Base-by-base conservation (phyloP, 64 coral and sea anemone species). In the Montipora efflorescens region DNA sequence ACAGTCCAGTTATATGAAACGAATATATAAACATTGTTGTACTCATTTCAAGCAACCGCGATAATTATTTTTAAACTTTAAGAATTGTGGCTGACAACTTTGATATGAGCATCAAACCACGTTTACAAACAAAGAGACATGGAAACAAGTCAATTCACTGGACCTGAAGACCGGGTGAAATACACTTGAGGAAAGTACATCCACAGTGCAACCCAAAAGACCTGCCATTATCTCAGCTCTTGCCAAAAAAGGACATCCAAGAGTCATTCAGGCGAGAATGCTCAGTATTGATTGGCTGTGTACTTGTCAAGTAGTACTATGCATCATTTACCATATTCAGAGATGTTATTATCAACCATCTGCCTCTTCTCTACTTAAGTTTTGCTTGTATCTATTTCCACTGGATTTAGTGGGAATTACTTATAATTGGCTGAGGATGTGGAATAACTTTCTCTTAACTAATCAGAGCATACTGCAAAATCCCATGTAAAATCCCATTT, bases 51-150 rank as follows among this genome's bases (percentile, higher is more conserved):
- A 11, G 8, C 8, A 64, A 3, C 12, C 59, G 8, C 59, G 12
- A 64, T 64, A 64, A 12, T 12, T 64, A 13, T 64, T 64, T 64
- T 64, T 64, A 12, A 64, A 53, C 18, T 80, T 80, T 80, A 8
- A 92, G 90, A 28, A 74, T 84, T 67, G 82, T 93, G 11, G 91
- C 74, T 77, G 91, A 93, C 58, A 87, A 93, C 16, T 87, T 93
- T 52, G 91, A 93, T 49, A 36, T 93, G 46, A 77, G 67, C 6
- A 80, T 93, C 3, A 73, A 87, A 67, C 83, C 83, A 59, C 15
- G 83, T 51, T 8, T 80, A 3, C 91, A 93, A 19, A 93, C 80
- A 59, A 85, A 93, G 58, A 20, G 43, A 8, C 91, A 87, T 67
- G 22, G 81, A 0, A 93, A 93, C 82, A 10, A 82, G 71, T 93